Base-by-base conservation (phyloP, 2,888 invertebrate species). In the Zygothrica quintamaculata region DNA sequence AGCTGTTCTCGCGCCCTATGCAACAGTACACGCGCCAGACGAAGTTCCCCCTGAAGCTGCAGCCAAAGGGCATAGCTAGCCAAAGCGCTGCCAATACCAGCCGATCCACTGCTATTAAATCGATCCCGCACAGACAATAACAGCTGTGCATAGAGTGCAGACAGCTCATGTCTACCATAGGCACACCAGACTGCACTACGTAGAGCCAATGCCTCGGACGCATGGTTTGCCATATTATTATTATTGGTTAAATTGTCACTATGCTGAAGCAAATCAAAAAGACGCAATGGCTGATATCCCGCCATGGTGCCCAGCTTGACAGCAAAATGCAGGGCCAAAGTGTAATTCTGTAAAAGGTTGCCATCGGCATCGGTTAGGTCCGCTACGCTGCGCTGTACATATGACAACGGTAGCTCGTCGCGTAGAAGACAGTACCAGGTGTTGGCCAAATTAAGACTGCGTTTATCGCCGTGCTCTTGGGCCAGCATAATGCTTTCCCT, bases 161-260 rank as follows among this genome's bases (percentile, higher is more conserved):
- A 94, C 93, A 97, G 95, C 90, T 96, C 96, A 0, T 95, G 94
- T 90, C 96, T 96, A 0, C 98, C 98, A 89, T 97, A 98, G 53
- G 96, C 93, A 9, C 95, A 93, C 98, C 98, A 98, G 7, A 98
- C 92, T 0, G 96, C 96, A 0, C 97, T 94, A 74, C 96, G 95
- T 90, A 97, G 95, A 0, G 96, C 94, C 75, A 96, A 93, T 15
- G 96, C 96, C 68, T 95, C 95, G 69, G 96, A 94, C 66, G 96
- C 94, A 51, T 97, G 92, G 76, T 97, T 97, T 1, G 94, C 93
- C 92, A 96, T 93, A 0, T 96, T 96, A 89, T 97, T 95, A 69
- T 96, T 94, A 88, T 95, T 96, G 90, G 97, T 97, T 7, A 97
- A 92, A 9, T 96, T 93, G 85, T 98, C 97, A 68, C 97, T 96